Evolutionary conservation across 2,888 invertebrate genomes (phyloP), one percentile per base, ranked within the genome.

Genomic region (Eupeodes latifasciatus): DNA sequence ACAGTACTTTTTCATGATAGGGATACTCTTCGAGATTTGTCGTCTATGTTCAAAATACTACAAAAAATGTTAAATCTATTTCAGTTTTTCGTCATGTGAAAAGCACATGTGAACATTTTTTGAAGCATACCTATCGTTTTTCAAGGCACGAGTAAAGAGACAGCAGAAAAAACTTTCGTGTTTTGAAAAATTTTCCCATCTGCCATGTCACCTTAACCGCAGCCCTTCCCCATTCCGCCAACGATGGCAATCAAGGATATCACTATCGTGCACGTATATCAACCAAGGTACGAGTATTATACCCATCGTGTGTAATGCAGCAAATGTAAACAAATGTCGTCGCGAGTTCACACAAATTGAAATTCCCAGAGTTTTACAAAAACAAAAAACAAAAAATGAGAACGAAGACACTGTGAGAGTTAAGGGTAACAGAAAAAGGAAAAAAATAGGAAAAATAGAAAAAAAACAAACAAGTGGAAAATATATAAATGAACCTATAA

Each of bases 281-380:
- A 47, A 9, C 47, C 4, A 1, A 47, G 4, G 10, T 47, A 47
- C 84, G 62, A 77, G 74, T 83, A 83, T 80, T 83, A 83, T 80
- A 77, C 84, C 81, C 81, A 79, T 82, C 82, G 85, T 89, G 85
- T 85, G 89, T 85, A 89, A 89, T 89, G 85, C 89, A 89, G 85
- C 82, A 89, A 89, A 85, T 85, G 89, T 89, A 85, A 89, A 89
- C 89, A 85, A 89, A 85, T 89, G 89, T 89, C 85, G 85, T 88
- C 85, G 89, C 72, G 85, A 85, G 85, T 89, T 85, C 81, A 82
- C 85, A 88, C 85, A 88, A 88, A 88, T 85, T 88, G 88, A 88
- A 88, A 88, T 85, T 88, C 81, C 75, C 88, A 88, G 75, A 53
- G 76, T 76, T 83, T 57, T 72, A 72, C 66, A 77, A 81, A 47